Evolutionary conservation across 1,140 invertebrate species (phyloP), one percentile per base, ranked within the genome.

Genomic region (Aplysia californica): DNA sequence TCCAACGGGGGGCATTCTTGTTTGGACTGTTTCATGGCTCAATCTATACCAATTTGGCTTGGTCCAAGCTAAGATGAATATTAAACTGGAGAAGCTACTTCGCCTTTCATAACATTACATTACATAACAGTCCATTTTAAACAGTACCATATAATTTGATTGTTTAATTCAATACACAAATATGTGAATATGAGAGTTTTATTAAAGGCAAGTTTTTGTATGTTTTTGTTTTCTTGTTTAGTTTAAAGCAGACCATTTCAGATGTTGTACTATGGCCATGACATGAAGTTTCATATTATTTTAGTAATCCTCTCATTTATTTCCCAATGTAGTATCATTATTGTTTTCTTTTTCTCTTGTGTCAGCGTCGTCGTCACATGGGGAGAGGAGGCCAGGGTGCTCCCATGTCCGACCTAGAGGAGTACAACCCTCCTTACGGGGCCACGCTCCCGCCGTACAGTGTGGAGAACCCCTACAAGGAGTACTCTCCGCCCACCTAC

Each of bases 361-460:
- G 35, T 50, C 76, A 80, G 79, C 35, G 67, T 0, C 72, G 67
- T 31, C 70, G 67, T 2, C 67, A 76, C 59, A 79, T 44, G 26
- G 44, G n/a, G 31, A 58, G 68, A 71, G 18, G 55, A n/a, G n/a
- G n/a, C n/a, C n/a, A n/a, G n/a, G n/a, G n/a, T 39, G 33, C 68
- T 2, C 72, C 77, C 6, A 61, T 80, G 15, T 80, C 78, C 68
- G 83, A 85, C 58, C 67, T 82, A 23, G 85, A 86, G 31, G 80
- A 82, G 10, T 84, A 81, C 69, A 79, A 81, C 50, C 79, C 84
- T 3, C 85, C 85, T 31, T 83, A 84, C 71, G 83, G 85, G 6
- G 80, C 82, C 15, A 78, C 84, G 67, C 79, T 86, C 59, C 85
- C 85, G 18, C 83, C 82, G 21, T 86, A 86, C 35, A 77, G 76